phyloP scores from a whole-genome alignment of 1,140 invertebrate genomes.

The Nylanderia fulva region DNA sequence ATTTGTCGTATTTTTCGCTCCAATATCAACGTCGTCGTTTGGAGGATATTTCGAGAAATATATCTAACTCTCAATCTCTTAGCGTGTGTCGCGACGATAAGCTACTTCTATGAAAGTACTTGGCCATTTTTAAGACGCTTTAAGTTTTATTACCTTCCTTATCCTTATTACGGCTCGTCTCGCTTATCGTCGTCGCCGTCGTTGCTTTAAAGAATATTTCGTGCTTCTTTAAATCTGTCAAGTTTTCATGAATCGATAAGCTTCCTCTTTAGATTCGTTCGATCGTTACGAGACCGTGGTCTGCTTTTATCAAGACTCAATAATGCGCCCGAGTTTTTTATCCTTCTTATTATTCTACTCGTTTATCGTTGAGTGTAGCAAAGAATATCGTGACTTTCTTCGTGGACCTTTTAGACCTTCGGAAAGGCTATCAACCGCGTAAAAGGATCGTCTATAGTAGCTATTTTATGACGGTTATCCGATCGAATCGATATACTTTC shows the following conservation, averaged over 20 bases:
- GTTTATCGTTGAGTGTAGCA: conserved; percentile 21
- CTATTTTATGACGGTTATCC: neutral
- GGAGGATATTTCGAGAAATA: neutral
- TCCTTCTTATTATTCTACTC: conserved; percentile 54
- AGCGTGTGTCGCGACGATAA: conserved; percentile 41
- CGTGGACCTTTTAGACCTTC: neutral
- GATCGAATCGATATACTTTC: neutral
- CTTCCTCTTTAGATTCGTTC: neutral
- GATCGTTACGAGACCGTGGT: conserved; percentile 9
- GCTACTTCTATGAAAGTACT: conserved; percentile 9
- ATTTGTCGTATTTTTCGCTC: neutral
- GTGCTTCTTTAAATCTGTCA: conserved; percentile 37
- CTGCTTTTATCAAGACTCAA: conserved; percentile 36
- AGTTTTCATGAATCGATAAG: conserved; percentile 32
- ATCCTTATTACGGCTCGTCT: conserved; percentile 27
- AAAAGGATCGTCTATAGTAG: neutral
- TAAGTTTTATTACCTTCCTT: conserved; percentile 50
- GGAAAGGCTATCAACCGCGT: neutral
- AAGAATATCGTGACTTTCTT: conserved; percentile 31
- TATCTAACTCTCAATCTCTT: conserved; percentile 26
- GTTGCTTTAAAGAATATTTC: conserved; percentile 29
- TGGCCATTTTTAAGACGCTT: conserved; percentile 26
- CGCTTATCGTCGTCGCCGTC: conserved; percentile 26
- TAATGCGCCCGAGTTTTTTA: conserved; percentile 25
- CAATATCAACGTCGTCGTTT: neutral